Percentiles rank a stretch among this genome's conserved stretches.
Conservation (phyloP, 1,140 invertebrate species). For the Drosophila neocordata region DNA sequence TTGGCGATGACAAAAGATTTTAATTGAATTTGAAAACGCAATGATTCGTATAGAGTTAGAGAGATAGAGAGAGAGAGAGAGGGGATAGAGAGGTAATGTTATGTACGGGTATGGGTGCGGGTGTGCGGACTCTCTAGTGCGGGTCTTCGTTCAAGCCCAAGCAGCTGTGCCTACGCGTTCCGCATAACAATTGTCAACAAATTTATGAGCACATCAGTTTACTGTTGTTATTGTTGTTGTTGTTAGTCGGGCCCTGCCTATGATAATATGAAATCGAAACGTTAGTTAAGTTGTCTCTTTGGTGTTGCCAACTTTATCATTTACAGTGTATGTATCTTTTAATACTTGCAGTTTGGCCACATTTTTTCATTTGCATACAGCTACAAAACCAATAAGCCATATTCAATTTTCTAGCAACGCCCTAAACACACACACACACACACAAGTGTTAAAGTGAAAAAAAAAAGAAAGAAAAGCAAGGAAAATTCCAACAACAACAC, state of each 20-base stretch:
- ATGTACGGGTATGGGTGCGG: constrained; percentile 14
- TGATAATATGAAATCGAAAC: constrained; percentile 51
- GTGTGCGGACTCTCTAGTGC: constrained; percentile 23
- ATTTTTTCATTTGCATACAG: constrained; percentile 2
- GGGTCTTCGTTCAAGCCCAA: constrained; percentile 20
- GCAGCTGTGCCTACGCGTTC: constrained; percentile 63
- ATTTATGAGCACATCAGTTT: constrained; percentile 74
- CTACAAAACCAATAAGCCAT: constrained; percentile 1
- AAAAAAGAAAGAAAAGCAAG: constrained; percentile 14
- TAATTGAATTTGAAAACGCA: constrained; percentile 81
- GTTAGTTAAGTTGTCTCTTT: constrained; percentile 10
- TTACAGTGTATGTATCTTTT: not conserved
- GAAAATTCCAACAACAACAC: constrained; percentile 51
- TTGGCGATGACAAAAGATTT: constrained; percentile 74
- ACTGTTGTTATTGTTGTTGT: constrained; percentile 28
- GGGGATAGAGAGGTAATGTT: not conserved
- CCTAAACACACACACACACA: constrained; percentile 43
- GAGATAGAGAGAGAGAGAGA: too few relatives aligned
- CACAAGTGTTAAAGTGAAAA: not conserved
- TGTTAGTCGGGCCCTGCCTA: constrained; percentile 32
- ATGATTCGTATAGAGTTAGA: too few relatives aligned
- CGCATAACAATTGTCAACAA: constrained; percentile 80
- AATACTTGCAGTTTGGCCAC: constrained; percentile 1
- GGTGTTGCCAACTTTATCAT: too few relatives aligned
- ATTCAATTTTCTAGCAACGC: constrained; percentile 61